phyloP scores from a whole-genome alignment of 1,140 invertebrate genomes.

The Tribolium madens region DNA sequence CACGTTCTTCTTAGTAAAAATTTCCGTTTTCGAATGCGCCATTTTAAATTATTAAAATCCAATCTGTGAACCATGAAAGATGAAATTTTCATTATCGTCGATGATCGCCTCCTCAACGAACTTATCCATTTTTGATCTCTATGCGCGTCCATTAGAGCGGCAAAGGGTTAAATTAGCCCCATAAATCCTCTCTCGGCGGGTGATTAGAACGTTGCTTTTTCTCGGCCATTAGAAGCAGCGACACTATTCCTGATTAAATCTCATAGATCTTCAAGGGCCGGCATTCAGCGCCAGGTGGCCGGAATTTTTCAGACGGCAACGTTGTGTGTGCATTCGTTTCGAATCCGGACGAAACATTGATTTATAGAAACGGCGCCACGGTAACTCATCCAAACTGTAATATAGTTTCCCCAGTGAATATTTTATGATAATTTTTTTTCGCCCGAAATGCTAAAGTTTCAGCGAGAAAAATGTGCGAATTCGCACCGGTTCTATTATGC shows the following conservation, averaged over 20 bases:
- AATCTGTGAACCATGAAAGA: constrained; percentile 4
- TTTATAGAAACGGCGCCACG: constrained; percentile 43
- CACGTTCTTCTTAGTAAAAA: no score
- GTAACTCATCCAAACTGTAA: constrained; percentile 44
- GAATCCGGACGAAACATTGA: constrained; percentile 40
- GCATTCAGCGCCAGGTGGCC: constrained; percentile 7
- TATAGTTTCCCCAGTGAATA: constrained; percentile 45
- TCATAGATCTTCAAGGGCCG: constrained; percentile 32
- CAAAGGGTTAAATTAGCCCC: constrained; percentile 3
- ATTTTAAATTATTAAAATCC: constrained; percentile 13
- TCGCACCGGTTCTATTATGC: constrained; percentile 44
- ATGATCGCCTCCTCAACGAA: background rate
- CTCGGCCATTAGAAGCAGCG: constrained; percentile 29
- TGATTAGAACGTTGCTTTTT: constrained; percentile 15
- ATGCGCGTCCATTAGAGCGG: background rate
- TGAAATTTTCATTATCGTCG: constrained; percentile 22
- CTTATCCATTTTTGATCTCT: constrained; percentile 2
- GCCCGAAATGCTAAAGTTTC: background rate
- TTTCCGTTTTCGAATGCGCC: background rate
- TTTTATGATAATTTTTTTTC: constrained; percentile 48
- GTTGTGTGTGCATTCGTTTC: constrained; percentile 11
- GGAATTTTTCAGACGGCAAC: constrained; percentile 4
- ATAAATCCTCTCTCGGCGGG: background rate
- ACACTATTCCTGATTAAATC: constrained; percentile 35
- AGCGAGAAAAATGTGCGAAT: constrained; percentile 40